Evolutionary conservation across 2,797 vertebrate genomes (phyloP), one percentile per base, ranked within the genome.

Genomic region (Coregonus sp.): DNA sequence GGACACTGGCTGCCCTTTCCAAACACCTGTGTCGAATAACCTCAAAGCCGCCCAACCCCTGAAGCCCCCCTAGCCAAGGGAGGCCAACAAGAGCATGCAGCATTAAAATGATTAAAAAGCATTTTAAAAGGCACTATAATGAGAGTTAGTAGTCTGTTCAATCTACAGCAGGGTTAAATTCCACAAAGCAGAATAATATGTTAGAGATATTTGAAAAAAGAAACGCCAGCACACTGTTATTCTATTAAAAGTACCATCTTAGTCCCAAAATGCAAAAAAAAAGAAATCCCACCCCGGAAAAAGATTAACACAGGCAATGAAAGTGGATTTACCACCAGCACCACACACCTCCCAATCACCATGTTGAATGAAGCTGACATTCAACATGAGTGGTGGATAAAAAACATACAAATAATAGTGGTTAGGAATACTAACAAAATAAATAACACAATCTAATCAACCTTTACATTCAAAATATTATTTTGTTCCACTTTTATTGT

Each of bases 1-100:
- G 65, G 16, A 67, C 54, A 65, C 35, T 18, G 25, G 50, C 31
- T 73, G 71, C 47, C 63, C 76, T 73, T 73, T 54, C 51, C 50
- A 37, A 72, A 73, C 54, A 35, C n/a, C 54, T 51, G 54, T 50
- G 68, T 40, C 33, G n/a, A 33, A 31, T 7, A 20, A 72, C 25
- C 25, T 29, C n/a, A 31, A 56, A 73, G 31, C 52, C 16, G 9
- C 29, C 18, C n/a, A 16, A 59, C 12, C 6, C 59, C 54, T 20
- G 35, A 14, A 59, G 18, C 20, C 6, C 61, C 12, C 20, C 4
- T 4, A 4, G 20, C 35, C 9, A 16, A 59, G 14, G 61, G 59
- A 54, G 50, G 33, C 47, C 50, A 67, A 40, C 9, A 15, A 33
- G 25, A 47, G 37, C 11, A 20, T 35, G 31, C 54, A 73, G 7